These are phyloP conservation scores for Agraylea sexmaculata DNA, from an alignment of 1,140 invertebrate species.

Conservation along the genomic window DNA sequence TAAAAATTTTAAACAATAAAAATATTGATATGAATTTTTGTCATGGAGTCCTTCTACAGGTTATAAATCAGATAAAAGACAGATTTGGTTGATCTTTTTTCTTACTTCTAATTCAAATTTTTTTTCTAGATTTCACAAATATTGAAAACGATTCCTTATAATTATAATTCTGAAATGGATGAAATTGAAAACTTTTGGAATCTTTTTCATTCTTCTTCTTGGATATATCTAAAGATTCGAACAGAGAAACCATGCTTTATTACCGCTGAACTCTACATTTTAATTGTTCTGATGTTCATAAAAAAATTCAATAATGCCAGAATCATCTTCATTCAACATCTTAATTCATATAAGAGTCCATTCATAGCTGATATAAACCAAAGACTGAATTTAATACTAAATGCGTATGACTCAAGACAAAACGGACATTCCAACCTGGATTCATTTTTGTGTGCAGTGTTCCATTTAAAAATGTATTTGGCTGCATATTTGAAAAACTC, in stretches of 20 bases:
- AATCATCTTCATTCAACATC: neutral
- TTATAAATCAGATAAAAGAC: constrained; percentile 15
- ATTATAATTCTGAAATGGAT: constrained; percentile 6
- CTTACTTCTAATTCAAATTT: constrained; percentile 1
- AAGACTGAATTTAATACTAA: too few relatives aligned
- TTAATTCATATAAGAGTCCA: too few relatives aligned
- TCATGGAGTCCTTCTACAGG: constrained; percentile 37
- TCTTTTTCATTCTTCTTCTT: constrained; percentile 7
- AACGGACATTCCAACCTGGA: too few relatives aligned
- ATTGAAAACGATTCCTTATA: constrained; percentile 10
- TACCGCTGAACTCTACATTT: constrained; percentile 14
- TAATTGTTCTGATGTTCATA: constrained; percentile 12
- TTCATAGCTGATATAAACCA: too few relatives aligned
- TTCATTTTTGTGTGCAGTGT: too few relatives aligned
- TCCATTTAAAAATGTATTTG: too few relatives aligned
- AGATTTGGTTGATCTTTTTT: neutral
- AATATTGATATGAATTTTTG: constrained; percentile 29
- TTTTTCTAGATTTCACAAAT: constrained; percentile 16
- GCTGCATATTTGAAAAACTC: too few relatives aligned
- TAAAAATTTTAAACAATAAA: constrained; percentile 20
- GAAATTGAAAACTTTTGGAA: neutral
- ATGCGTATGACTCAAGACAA: too few relatives aligned
- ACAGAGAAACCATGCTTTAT: constrained; percentile 14
- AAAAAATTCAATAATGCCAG: constrained; percentile 9
- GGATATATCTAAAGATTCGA: constrained; percentile 11